A percentile compares a stretch with the other conserved stretches of the same genome.
These are phyloP conservation scores for Pantelozetes paolii DNA, from an alignment of 2,888 invertebrate species.

Conservation along the genomic window DNA sequence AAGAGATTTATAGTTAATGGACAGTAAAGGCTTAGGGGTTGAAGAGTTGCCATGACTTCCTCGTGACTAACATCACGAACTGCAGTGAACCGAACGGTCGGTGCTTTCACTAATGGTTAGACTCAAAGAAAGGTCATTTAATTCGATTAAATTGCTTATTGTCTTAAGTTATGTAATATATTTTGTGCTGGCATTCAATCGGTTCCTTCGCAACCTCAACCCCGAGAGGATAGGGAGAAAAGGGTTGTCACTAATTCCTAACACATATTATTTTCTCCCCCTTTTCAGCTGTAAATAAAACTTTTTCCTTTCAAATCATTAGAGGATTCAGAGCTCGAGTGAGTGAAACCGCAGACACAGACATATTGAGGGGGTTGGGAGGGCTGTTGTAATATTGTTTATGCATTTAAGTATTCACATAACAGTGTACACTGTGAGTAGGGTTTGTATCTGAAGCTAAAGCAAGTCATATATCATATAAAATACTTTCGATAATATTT, in stretches of 20 bases:
- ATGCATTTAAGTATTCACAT: background rate
- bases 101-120: background rate
- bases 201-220: background rate
- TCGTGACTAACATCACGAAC: background rate
- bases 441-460: background rate
- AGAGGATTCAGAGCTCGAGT: constrained; percentile 18
- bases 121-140: background rate
- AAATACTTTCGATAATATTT: constrained; percentile 34
- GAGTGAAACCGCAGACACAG: constrained; percentile 12
- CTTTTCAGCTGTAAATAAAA: background rate
- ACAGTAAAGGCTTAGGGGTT: constrained; percentile 4
- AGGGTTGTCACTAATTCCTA: background rate
- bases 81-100: background rate
- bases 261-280: background rate
- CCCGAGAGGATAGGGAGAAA: background rate
- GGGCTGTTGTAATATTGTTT: background rate
- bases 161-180: constrained; percentile 5
- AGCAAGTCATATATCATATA: constrained; percentile 13
- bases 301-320: constrained; percentile 12
- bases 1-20: constrained; percentile 6
- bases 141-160: constrained; percentile 21
- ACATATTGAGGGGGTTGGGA: too few species aligned
- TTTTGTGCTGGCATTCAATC: background rate
- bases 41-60: constrained; percentile 18
- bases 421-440: background rate